phyloP scores from a whole-genome alignment of 2,888 invertebrate species.

The Selenia dentaria region DNA sequence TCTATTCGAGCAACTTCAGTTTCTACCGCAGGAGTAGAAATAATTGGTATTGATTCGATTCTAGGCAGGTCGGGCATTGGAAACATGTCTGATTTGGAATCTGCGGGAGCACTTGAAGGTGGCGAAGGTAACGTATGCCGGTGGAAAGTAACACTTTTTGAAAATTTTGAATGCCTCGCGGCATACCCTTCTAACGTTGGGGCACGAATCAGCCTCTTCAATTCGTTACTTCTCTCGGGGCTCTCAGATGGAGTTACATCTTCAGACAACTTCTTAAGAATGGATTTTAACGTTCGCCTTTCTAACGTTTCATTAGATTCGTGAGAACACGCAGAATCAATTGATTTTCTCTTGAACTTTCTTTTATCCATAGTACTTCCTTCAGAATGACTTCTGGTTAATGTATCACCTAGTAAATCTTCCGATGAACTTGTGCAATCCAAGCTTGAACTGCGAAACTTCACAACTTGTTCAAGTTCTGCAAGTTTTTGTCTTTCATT shows the following conservation, averaged over 20 bases:
- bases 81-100: constrained; percentile 61
- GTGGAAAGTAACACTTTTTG: constrained; percentile 95
- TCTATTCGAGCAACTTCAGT: constrained; percentile 38
- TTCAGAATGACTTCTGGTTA: constrained; percentile 92
- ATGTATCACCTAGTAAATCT: constrained; percentile 80
- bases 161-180: constrained; percentile 93
- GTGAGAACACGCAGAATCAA: constrained; percentile 64
- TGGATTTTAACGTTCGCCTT: constrained; percentile 92
- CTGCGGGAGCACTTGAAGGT: constrained; percentile 81
- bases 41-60: constrained; percentile 37
- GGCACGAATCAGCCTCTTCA: constrained; percentile 89
- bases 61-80: constrained; percentile 59
- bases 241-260: constrained; percentile 81
- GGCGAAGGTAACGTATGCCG: constrained; percentile 93
- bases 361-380: constrained; percentile 90
- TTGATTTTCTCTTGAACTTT: constrained; percentile 74
- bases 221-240: constrained; percentile 82
- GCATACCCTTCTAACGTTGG: constrained; percentile 95
- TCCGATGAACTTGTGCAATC: constrained; percentile 88
- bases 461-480: constrained; percentile 91
- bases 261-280: constrained; percentile 92
- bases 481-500: constrained; percentile 95
- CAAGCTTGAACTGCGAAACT: constrained; percentile 91
- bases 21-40: constrained; percentile 41
- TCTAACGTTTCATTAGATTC: constrained; percentile 92